Evolutionary conservation across 2,888 invertebrate species (phyloP).

Genomic region (Orthosia cruda): DNA sequence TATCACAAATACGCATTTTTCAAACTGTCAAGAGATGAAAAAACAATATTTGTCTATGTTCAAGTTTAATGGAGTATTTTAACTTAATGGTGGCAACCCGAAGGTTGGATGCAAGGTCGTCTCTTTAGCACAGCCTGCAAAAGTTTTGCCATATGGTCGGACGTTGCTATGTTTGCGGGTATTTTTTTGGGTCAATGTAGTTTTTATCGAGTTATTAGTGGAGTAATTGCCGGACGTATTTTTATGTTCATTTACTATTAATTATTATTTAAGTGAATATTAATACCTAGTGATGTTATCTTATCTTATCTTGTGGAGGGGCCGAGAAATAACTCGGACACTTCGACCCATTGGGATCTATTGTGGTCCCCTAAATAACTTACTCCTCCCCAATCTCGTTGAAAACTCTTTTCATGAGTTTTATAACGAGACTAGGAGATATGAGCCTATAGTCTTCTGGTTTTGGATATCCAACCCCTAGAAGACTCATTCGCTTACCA

Average conservation of each 20-base stretch:
- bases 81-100: slow-evolving; percentile 45
- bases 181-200: slow-evolving; percentile 52
- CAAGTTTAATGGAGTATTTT: slow-evolving; percentile 49
- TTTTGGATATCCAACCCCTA: no score
- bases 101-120: slow-evolving; percentile 61
- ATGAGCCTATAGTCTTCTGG: no score
- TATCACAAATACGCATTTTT: slow-evolving; percentile 1
- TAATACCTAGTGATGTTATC: neutral
- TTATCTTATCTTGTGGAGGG: no score
- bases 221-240: slow-evolving; percentile 1
- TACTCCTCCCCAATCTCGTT: no score
- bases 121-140: slow-evolving; percentile 7
- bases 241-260: neutral
- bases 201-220: slow-evolving; percentile 3
- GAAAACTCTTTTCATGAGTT: no score
- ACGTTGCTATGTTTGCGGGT: slow-evolving; percentile 52
- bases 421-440: no score
- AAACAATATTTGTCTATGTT: slow-evolving; percentile 47
- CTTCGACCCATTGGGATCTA: no score
- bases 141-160: slow-evolving; percentile 55
- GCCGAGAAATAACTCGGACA: no score
- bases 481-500: no score
- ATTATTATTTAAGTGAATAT: neutral
- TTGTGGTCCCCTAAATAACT: no score
- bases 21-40: slow-evolving; percentile 15